Conservation (phyloP, 2,888 invertebrate genomes). For the Philaethria dido region DNA sequence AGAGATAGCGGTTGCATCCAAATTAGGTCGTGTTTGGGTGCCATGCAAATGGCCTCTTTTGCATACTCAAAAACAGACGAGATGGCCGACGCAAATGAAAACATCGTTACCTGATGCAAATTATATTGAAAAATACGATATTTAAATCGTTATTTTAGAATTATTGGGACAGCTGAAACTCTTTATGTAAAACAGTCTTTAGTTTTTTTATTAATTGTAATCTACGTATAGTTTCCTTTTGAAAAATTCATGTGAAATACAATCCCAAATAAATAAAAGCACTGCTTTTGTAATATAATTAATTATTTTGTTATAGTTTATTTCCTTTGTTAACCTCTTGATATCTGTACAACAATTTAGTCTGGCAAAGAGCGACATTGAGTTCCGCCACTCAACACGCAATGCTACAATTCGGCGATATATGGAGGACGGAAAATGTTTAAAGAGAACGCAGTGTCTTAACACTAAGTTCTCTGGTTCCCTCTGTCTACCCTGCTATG, state of each 20-base stretch:
- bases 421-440: no score
- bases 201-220: conserved; percentile 14
- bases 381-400: no score
- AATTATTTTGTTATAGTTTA: neutral
- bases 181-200: conserved; percentile 24
- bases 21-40: conserved; percentile 52
- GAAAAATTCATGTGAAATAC: neutral
- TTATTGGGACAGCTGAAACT: conserved; percentile 38
- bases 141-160: conserved; percentile 41
- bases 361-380: no score
- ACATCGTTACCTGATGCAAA: conserved; percentile 59
- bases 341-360: neutral
- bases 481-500: no score
- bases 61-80: conserved; percentile 57
- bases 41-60: conserved; percentile 65
- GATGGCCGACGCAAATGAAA: conserved; percentile 41
- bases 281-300: neutral
- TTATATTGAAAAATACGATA: conserved; percentile 53
- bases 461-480: no score
- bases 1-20: conserved; percentile 75
- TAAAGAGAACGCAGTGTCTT: no score
- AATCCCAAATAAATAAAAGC: neutral
- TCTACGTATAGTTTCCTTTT: neutral
- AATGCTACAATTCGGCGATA: no score
- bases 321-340: neutral